Evolutionary conservation across 1,140 invertebrate genomes (phyloP), one percentile per base, ranked within the genome.

Genomic region (Halesus radiatus): DNA sequence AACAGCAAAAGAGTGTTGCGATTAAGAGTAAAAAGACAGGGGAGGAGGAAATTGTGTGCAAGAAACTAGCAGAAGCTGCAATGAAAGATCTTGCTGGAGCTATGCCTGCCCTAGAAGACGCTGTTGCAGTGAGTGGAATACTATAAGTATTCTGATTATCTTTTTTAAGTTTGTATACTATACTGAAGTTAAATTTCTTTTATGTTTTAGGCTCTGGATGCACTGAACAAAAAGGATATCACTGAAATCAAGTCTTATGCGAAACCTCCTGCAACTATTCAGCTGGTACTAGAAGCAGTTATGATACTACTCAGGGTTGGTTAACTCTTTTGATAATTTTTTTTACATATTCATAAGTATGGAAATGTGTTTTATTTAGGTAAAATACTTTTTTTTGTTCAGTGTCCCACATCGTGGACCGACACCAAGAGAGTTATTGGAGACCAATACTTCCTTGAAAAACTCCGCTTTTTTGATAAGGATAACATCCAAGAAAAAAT

Each of bases 211-310:
- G 94, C 95, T 62, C 86, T 96, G 76, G 94, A 96, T 84, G 91
- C 95, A 13, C 87, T 97, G 22, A 97, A 95, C 85, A 97, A 97
- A 87, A 96, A 95, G 85, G 96, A 97, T 86, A 93, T 97, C 56
- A 93, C 94, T 56, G 96, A 97, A 90, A 95, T 98, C 74, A 96
- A 96, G 87, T 96, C 95, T 0, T 97, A 97, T 87, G 93, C 93
- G 0, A 92, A 93, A 84, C 96, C 96, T 2, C 96, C 96, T 15
- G 88, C 92, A 32, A 94, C 96, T 85, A 95, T 97, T 0, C 95
- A 96, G 88, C 95, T 96, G 89, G 96, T 97, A 0, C 92, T 97
- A 92, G 95, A 97, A 87, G 95, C 96, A 20, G 95, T 97, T 0
- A 95, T 97, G 91, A 96, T 97, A 84, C 86, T 98, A 18, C 91